Evolutionary conservation across 2,888 invertebrate species (phyloP).

Genomic region (Flexamia atlantica): DNA sequence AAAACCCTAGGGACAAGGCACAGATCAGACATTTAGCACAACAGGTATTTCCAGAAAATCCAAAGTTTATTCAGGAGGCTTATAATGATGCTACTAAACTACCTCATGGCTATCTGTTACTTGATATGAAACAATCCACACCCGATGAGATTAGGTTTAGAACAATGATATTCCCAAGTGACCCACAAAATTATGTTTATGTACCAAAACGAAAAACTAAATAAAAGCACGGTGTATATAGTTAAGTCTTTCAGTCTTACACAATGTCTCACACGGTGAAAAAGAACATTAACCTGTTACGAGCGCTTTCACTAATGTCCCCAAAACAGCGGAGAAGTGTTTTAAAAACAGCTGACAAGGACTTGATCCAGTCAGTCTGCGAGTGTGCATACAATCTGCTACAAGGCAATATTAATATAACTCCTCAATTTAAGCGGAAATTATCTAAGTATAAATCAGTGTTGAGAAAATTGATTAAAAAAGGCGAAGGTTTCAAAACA

Average conservation of each 20-base stretch:
- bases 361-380: too few species aligned
- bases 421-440: not conserved
- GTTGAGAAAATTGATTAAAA: constrained; percentile 12
- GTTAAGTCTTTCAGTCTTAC: not conserved
- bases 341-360: constrained; percentile 33
- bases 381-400: too few species aligned
- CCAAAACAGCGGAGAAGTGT: constrained; percentile 25
- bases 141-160: constrained; percentile 29
- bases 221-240: not conserved
- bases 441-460: constrained; percentile 26
- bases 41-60: constrained; percentile 11
- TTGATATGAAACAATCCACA: constrained; percentile 33
- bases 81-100: not conserved
- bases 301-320: constrained; percentile 13
- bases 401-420: constrained; percentile 20
- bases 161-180: constrained; percentile 29
- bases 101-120: constrained; percentile 27
- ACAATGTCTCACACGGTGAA: constrained; percentile 19
- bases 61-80: constrained; percentile 12
- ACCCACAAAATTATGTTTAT: not conserved
- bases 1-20: constrained; percentile 19
- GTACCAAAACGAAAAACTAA: not conserved
- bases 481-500: not conserved
- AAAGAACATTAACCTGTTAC: constrained; percentile 11
- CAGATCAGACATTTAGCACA: too few species aligned